Conservation (phyloP, 2,888 invertebrate species). For the Tineola bisselliella region DNA sequence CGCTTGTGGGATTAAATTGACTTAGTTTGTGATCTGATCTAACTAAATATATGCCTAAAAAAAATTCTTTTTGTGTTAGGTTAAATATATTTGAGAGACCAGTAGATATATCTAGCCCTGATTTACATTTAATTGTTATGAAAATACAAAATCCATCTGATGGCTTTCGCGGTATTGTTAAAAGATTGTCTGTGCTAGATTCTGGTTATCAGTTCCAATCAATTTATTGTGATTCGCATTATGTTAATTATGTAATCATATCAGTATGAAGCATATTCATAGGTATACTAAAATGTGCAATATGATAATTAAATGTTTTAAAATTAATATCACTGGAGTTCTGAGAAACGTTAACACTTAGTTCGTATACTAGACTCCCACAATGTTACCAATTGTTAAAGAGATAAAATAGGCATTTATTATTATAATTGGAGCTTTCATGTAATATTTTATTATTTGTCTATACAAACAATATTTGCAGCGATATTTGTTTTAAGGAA, state of each 20-base stretch:
- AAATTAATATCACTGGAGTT: too few species aligned
- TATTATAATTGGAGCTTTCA: slow-evolving; percentile 7
- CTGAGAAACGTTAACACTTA: too few species aligned
- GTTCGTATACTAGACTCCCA: too few species aligned
- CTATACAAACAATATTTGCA: background rate
- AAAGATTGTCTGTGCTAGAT: background rate
- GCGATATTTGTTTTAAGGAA: slow-evolving; percentile 4
- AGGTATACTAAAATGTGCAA: too few species aligned
- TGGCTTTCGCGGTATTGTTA: background rate
- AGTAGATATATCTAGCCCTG: background rate
- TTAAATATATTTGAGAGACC: too few species aligned
- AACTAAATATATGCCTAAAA: slow-evolving; percentile 14
- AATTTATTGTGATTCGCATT: background rate
- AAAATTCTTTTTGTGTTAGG: background rate
- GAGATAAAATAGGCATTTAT: background rate
- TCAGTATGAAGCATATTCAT: too few species aligned
- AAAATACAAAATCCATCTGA: background rate
- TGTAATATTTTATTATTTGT: background rate
- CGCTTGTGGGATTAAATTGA: slow-evolving; percentile 46
- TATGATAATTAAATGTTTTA: too few species aligned
- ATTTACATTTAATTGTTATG: background rate
- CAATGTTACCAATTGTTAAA: too few species aligned
- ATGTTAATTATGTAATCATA: background rate
- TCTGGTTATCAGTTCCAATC: background rate
- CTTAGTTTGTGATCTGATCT: slow-evolving; percentile 36